Conservation (phyloP, 2,888 invertebrate species). For the Argynnis bischoffii region DNA sequence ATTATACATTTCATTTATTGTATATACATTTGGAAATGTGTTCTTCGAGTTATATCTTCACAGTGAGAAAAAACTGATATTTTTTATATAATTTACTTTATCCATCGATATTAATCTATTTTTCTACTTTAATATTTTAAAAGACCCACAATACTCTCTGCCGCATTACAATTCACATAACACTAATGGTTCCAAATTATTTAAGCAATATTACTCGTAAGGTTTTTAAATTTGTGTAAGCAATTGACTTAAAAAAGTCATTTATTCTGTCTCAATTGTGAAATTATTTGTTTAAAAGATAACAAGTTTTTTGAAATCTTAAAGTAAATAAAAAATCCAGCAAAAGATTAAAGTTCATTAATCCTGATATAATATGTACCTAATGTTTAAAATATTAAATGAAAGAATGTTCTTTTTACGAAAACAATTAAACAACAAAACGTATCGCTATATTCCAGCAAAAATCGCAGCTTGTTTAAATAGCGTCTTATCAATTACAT, state of each 20-base stretch:
- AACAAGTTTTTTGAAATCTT: slow-evolving; percentile 8
- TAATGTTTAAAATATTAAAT: slow-evolving; percentile 8
- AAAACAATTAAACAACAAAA: neutral
- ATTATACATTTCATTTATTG: too few species aligned
- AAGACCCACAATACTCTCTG: too few species aligned
- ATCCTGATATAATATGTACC: slow-evolving; percentile 2
- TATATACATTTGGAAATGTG: too few species aligned
- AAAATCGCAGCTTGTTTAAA: neutral
- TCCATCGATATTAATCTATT: too few species aligned
- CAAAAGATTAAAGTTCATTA: slow-evolving; percentile 19
- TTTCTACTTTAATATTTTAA: too few species aligned
- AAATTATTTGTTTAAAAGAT: slow-evolving; percentile 6
- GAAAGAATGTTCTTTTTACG: neutral
- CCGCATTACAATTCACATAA: too few species aligned
- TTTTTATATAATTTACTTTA: too few species aligned
- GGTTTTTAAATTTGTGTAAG: too few species aligned
- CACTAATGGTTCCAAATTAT: too few species aligned
- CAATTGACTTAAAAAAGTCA: neutral
- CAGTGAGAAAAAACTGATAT: too few species aligned
- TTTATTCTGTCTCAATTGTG: neutral
- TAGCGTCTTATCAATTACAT: slow-evolving; percentile 6
- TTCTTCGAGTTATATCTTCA: too few species aligned
- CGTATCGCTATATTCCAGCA: neutral
- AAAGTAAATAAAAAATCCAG: slow-evolving; percentile 14
- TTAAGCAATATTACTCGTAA: too few species aligned